A percentile compares a stretch with the other conserved stretches of the same genome.
These are phyloP conservation scores for Noctuana brunneofusca DNA, from an alignment of 2,888 invertebrate genomes.

Conservation along the genomic window DNA sequence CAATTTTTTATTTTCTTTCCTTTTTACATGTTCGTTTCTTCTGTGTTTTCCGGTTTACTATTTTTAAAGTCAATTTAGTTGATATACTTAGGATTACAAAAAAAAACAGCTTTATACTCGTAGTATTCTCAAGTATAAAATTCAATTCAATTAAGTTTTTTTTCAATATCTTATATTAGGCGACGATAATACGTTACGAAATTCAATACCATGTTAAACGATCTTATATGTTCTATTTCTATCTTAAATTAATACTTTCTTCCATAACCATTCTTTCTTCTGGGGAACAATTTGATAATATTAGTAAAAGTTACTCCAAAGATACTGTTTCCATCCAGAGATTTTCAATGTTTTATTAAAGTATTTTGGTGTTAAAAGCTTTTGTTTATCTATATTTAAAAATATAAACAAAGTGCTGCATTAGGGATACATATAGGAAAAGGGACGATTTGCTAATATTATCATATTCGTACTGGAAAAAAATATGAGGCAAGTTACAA, in stretches of 20 bases:
- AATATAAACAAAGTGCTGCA: not conserved
- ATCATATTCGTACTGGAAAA: not conserved
- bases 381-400: no score
- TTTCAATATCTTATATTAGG: not conserved
- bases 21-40: not conserved
- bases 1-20: not conserved
- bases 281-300: no score
- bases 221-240: not conserved
- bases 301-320: no score
- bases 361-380: no score
- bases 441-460: not conserved
- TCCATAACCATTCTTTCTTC: no score
- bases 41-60: not conserved
- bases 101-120: not conserved
- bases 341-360: no score
- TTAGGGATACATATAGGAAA: not conserved
- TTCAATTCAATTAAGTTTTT: not conserved
- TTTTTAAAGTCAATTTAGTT: not conserved
- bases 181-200: not conserved
- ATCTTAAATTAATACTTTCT: not conserved
- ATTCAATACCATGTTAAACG: not conserved
- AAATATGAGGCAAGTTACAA: conserved; percentile 13
- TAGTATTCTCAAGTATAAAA: not conserved
- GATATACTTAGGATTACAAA: not conserved
- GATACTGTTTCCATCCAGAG: no score